Base-by-base conservation (phyloP, 2,113 vertebrate species). In the Eretmochelys imbricata region DNA sequence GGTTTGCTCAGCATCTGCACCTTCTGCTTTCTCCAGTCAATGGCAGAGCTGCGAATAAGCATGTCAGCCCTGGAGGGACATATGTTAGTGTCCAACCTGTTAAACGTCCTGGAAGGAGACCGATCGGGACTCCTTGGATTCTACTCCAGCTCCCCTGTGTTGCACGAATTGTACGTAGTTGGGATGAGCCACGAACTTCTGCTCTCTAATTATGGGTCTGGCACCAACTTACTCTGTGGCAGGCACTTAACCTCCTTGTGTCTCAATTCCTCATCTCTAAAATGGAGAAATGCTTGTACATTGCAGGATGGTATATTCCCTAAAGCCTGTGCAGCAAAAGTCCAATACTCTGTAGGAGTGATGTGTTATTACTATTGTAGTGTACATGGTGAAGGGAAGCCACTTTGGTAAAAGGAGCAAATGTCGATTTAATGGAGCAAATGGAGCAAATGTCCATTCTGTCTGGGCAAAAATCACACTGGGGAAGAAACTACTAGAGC, bases 131-230 rank as follows among this genome's bases (percentile, higher is more conserved):
- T 62, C 82, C 84, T 85, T 93, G 25, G 81, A 87, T 88, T 96
- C 29, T 16, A 1, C 10, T 92, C n/a, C 62, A 24, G 51, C 13
- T 78, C 42, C 8, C 91, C n/a, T 20, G 9, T 69, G 65, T 38
- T 69, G 65, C 8, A 1, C 1, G 1, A 7, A 22, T 53, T 0
- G 0, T 46, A 1, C 12, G 10, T 48, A 38, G n/a, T 38, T 72
- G n/a, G 29, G 59, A 46, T 50, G 27, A 57, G 10, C 69, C 91
- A 87, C 24, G 13, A 48, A 78, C 42, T 8, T 78, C 42, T 27
- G 42, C 42, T 42, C 42, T 46, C n/a, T 48, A 78, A 78, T 83
- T 50, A 76, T 81, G 19, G n/a, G 9, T 93, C 51, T 42, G 83
- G 50, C 35, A 75, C 91, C 55, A 4, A 0, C 79, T 89, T 92